A percentile compares a stretch with the other conserved stretches of the same genome.
Evolutionary conservation across 2,888 invertebrate genomes (phyloP).

Genomic region (Apamea sordens): DNA sequence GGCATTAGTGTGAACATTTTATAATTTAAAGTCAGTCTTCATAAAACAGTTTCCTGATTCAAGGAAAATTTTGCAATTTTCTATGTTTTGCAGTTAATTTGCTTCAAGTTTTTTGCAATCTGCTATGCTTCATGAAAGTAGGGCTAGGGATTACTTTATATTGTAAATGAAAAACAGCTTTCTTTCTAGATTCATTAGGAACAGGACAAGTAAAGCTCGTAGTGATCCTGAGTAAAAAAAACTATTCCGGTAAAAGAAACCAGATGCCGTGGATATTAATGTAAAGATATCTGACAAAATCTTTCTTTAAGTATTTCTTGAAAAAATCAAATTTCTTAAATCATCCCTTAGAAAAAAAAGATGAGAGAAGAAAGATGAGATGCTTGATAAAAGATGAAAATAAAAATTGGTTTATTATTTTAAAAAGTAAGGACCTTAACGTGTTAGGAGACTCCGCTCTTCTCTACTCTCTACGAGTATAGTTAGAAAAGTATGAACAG

Average conservation of each 20-base stretch:
- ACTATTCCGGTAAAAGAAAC: no score
- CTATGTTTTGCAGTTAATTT: constrained; percentile 9
- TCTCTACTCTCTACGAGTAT: no score
- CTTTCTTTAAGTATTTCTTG: not conserved
- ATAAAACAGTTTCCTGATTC: constrained; percentile 2
- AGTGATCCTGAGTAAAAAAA: not conserved
- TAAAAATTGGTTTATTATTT: not conserved
- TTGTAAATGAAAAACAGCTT: constrained; percentile 1
- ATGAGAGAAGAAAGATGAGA: no score
- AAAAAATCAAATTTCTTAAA: no score
- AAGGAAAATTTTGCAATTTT: constrained; percentile 30
- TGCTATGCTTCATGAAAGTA: constrained; percentile 28
- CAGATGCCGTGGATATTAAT: no score
- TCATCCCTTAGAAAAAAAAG: no score
- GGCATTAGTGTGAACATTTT: not conserved
- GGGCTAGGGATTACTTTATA: not conserved
- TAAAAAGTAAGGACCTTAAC: not conserved
- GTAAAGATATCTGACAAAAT: not conserved
- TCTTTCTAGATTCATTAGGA: not conserved
- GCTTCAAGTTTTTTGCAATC: constrained; percentile 37
- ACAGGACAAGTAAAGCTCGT: not conserved
- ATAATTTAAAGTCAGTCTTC: not conserved
- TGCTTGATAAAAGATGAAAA: no score
- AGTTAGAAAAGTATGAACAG: not conserved
- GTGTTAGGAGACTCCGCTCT: not conserved